Conservation (phyloP, 2,113 vertebrate species). For the Amphilophus citrinellus region DNA sequence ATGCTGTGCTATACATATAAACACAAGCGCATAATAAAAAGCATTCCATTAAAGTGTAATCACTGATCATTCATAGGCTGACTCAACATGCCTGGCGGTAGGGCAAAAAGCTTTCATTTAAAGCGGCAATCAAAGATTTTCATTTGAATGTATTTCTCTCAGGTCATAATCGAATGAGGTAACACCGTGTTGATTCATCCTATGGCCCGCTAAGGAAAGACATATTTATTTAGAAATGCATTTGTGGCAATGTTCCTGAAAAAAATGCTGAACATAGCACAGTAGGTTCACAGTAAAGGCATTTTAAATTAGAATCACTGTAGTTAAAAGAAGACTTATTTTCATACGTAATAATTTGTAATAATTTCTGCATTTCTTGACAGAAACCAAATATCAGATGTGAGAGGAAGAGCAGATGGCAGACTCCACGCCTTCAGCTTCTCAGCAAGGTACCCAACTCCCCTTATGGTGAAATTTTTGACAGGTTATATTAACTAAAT, state of each 20-base stretch:
- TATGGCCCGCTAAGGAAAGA: neutral
- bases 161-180: neutral
- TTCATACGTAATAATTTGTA: neutral
- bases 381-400: no score
- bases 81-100: neutral
- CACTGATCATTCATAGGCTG: constrained; percentile 5
- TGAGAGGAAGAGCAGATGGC: neutral
- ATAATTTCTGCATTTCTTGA: no score
- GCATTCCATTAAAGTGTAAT: neutral
- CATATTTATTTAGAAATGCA: neutral
- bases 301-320: neutral
- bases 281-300: neutral
- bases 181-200: neutral
- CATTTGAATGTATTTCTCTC: neutral
- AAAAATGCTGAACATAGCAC: neutral
- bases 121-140: neutral
- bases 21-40: neutral
- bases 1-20: neutral
- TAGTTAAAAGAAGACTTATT: neutral
- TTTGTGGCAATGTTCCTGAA: neutral
- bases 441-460: neutral
- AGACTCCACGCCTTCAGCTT: neutral
- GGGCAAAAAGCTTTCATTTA: neutral
- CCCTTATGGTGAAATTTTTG: neutral
- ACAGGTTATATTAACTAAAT: neutral